Conservation (phyloP, 1,140 invertebrate species). For the Andricus grossulariae region DNA sequence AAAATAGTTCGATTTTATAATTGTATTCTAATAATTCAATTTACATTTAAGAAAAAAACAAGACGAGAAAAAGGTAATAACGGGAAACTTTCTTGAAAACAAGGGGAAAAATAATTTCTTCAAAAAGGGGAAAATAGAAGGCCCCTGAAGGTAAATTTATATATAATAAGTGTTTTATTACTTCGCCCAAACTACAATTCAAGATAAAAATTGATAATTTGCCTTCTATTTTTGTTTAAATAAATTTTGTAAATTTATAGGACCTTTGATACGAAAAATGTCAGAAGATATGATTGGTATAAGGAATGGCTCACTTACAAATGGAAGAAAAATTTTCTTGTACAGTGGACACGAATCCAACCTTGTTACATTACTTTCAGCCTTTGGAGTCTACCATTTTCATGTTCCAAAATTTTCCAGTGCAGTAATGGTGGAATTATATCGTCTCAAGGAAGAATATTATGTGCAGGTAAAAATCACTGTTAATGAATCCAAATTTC, state of each 20-base stretch:
- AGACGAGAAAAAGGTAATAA: too few species aligned
- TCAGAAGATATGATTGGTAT: background rate
- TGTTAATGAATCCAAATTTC: too few species aligned
- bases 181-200: too few species aligned
- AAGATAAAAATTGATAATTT: background rate
- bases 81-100: too few species aligned
- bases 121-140: too few species aligned
- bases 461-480: background rate
- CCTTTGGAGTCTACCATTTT: background rate
- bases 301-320: background rate
- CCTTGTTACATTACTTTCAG: background rate
- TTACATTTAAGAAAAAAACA: too few species aligned
- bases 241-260: background rate
- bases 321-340: background rate
- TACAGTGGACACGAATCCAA: background rate
- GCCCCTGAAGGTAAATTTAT: too few species aligned
- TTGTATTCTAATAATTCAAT: too few species aligned
- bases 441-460: background rate
- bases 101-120: too few species aligned
- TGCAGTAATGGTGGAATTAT: background rate
- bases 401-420: conserved; percentile 7
- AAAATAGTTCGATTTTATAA: too few species aligned
- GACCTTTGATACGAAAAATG: background rate
- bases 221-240: background rate
- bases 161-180: too few species aligned